Evolutionary conservation across 2,888 invertebrate species (phyloP).

Genomic region (Phalera bucephala): DNA sequence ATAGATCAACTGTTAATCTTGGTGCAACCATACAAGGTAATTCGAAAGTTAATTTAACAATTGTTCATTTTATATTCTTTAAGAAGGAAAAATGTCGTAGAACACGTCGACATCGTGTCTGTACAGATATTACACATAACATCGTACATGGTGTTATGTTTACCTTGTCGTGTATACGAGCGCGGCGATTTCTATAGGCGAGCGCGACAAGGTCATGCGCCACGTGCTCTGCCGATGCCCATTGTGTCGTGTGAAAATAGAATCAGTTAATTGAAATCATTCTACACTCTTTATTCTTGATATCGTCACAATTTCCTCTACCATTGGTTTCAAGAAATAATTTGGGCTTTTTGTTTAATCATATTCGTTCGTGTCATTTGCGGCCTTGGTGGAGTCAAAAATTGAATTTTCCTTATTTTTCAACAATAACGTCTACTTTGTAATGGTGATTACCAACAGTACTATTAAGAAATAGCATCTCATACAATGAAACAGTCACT

Average conservation of each 20-base stretch:
- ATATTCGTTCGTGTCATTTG: too few species aligned
- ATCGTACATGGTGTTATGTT: constrained; percentile 45
- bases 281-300: constrained; percentile 19
- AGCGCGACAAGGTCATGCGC: constrained; percentile 58
- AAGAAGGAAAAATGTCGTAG: not conserved
- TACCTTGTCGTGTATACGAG: constrained; percentile 40
- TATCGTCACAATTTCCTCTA: not conserved
- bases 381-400: too few species aligned
- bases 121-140: constrained; percentile 47
- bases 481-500: too few species aligned
- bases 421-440: too few species aligned
- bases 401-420: too few species aligned
- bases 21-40: too few species aligned
- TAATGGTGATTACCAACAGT: too few species aligned
- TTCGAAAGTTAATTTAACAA: too few species aligned
- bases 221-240: constrained; percentile 52
- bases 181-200: constrained; percentile 39
- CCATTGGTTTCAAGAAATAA: not conserved
- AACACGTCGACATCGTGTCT: constrained; percentile 36
- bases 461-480: too few species aligned
- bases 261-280: constrained; percentile 34
- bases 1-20: too few species aligned
- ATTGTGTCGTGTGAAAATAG: constrained; percentile 42
- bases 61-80: not conserved
- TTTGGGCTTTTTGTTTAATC: not conserved